Base-by-base conservation (phyloP, 2,888 invertebrate genomes). In the Caenorhabditis angaria region DNA sequence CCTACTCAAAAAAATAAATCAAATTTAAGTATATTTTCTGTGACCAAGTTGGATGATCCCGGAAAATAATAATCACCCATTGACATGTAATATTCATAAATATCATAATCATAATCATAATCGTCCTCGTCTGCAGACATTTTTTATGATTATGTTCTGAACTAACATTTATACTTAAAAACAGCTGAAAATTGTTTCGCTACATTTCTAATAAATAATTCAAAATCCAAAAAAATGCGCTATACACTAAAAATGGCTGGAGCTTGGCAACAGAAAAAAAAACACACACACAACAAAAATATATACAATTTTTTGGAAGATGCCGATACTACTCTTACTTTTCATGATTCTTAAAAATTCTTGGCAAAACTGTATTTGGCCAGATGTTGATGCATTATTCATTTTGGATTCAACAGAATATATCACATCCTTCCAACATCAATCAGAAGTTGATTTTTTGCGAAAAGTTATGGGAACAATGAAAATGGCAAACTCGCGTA, bases 331-430 rank as follows among this genome's bases (percentile, higher is more conserved):
- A 41, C 41, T 41, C 18, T 14, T 14, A 14, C 5, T 14, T n/a
- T n/a, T n/a, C n/a, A n/a, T n/a, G n/a, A n/a, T n/a, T n/a, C n/a
- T n/a, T n/a, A n/a, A n/a, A n/a, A n/a, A n/a, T n/a, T n/a, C n/a
- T n/a, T n/a, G n/a, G n/a, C n/a, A 41, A 41, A 41, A 2, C 18
- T 83, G 83, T 53, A 50, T 27, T 5, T 83, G 83, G 84, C 84
- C 83, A 0, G 61, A 66, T 10, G 64, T 77, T 2, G 84, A 85
- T 67, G 76, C 78, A 1, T 73, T 85, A 0, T 85, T 85, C 61
- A 76, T 84, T 35, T 22, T 85, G 55, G 85, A 85, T 65, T 80
- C 80, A 1, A 82, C 84, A 2, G 70, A 68, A 14, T 76, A 82
- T 35, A 71, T 85, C n/a, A 69, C 77, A 14, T 73, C 71, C 29